These are phyloP conservation scores for Bambusicola thoracicus DNA, from an alignment of 2,113 vertebrate genomes.

Conservation along the genomic window DNA sequence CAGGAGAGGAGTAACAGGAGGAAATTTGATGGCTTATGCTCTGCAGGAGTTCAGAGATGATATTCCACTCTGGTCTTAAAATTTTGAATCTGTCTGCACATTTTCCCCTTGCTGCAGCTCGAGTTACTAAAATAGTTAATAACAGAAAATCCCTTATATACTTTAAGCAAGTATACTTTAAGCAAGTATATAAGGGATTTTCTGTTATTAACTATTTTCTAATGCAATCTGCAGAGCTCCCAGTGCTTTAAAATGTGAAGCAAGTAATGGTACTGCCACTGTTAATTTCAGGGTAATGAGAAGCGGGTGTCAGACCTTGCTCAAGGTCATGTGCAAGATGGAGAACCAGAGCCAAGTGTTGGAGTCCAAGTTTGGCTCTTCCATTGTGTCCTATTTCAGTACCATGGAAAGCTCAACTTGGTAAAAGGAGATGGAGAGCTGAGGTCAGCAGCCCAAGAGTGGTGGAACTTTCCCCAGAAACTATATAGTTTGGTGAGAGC, in stretches of 20 bases:
- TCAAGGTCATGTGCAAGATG: not conserved
- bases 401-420: not conserved
- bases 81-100: not conserved
- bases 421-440: not conserved
- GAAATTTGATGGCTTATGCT: not conserved
- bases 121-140: not conserved
- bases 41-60: not conserved
- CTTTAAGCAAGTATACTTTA: no score
- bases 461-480: not conserved
- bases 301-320: not conserved
- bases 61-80: not conserved
- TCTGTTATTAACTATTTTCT: no score
- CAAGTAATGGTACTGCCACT: not conserved
- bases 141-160: no score
- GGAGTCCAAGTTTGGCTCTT: not conserved
- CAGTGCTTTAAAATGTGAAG: not conserved
- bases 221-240: fast-evolving
- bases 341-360: not conserved
- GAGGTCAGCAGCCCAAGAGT: not conserved
- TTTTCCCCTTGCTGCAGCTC: not conserved
- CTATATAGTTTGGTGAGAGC: not conserved
- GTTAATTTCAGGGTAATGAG: not conserved
- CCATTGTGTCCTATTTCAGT: not conserved
- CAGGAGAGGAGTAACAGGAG: not conserved
- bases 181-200: no score